Evolutionary conservation across 2,888 invertebrate species (phyloP).

Genomic region (Eupithecia subumbrata): DNA sequence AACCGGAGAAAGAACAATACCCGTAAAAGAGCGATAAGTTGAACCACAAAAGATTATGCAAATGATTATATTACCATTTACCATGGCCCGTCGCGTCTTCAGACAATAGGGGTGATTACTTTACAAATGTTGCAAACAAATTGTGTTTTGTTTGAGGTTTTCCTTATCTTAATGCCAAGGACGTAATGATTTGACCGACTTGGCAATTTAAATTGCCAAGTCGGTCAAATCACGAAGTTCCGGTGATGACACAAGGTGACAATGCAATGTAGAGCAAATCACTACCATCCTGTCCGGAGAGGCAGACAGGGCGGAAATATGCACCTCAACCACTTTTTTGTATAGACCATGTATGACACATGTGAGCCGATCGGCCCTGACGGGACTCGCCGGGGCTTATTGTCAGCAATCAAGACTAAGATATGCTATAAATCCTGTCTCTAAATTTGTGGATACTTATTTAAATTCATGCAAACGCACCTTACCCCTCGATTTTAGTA

Average conservation of each 20-base stretch:
- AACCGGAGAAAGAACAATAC: constrained; percentile 20
- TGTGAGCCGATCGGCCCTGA: too few species aligned
- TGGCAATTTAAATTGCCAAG: background rate
- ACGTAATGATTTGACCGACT: background rate
- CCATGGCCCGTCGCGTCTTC: constrained; percentile 29
- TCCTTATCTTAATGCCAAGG: constrained; percentile 14
- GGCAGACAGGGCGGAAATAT: background rate
- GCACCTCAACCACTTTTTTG: background rate
- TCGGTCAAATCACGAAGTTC: too few species aligned
- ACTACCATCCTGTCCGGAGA: background rate
- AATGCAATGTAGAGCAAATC: background rate
- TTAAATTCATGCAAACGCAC: background rate
- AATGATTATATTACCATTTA: constrained; percentile 40
- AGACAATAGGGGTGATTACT: constrained; percentile 39
- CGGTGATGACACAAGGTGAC: background rate
- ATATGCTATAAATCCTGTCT: background rate
- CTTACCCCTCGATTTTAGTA: background rate
- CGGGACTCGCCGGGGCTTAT: background rate
- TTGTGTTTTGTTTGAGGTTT: constrained; percentile 28
- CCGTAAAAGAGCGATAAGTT: constrained; percentile 25
- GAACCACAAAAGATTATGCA: constrained; percentile 41
- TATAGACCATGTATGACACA: too few species aligned
- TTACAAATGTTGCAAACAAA: constrained; percentile 26
- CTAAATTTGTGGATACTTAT: background rate
- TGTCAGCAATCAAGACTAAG: background rate